Base-by-base conservation (phyloP, 2,113 vertebrate species). In the Murina feae region DNA sequence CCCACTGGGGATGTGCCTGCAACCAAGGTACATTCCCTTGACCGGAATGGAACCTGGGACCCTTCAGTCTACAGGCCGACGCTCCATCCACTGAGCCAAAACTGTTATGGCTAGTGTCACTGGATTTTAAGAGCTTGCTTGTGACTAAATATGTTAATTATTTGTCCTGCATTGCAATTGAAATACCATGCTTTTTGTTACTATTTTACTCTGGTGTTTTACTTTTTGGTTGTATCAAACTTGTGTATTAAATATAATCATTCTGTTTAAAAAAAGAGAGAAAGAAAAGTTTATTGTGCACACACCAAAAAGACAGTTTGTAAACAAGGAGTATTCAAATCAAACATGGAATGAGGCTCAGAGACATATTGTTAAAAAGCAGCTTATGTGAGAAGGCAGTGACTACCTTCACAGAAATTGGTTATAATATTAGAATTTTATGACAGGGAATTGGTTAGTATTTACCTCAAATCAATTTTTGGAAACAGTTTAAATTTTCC, bases 221-320 rank as follows among this genome's bases (percentile, higher is more conserved):
- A 51, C 9, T 91, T 90, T 84, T 85, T 84, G 16, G 6, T 92
- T 93, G 42, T 86, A 66, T 6, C 39, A 1, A 71, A 92, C 2
- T 90, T 81, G 30, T 92, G 13, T 68, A 74, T 86, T 92, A 94
- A 95, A 92, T 92, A 89, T 8, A 94, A 28, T 49, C 44, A 1
- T 79, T 84, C 2, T 80, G 18, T 51, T 84, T 37, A 42, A 42
- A 42, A 42, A 42, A 42, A 42, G n/a, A n/a, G n/a, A n/a, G n/a
- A 51, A 51, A 51, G 49, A 51, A 51, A 51, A 9, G 14, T 51
- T 75, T 65, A 65, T 75, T 75, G 35, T 32, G 78, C 17, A 17
- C 18, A 18, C n/a, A 55, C 32, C 58, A 75, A 81, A 82, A 74
- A 21, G 18, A 72, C 14, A 63, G 35, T 89, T 47, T 55, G 10